phyloP scores from a whole-genome alignment of 2,113 vertebrate species.

The Mustela nigripes region DNA sequence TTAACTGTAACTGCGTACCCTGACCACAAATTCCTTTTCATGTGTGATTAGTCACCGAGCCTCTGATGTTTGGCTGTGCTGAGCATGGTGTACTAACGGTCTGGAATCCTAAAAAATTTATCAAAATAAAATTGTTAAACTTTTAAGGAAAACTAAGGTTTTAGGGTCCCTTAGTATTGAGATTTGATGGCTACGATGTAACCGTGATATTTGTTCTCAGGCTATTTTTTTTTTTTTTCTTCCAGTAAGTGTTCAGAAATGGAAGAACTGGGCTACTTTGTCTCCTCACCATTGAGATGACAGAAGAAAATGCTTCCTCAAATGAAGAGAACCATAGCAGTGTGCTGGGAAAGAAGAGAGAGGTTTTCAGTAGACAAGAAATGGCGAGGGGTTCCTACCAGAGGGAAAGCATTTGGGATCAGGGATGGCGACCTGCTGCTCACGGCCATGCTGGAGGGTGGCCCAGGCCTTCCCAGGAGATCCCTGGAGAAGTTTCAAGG shows the following conservation, averaged over 20 bases:
- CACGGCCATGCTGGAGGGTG: rapidly evolving
- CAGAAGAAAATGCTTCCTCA: not conserved
- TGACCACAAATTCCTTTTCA: not conserved
- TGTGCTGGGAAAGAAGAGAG: not conserved
- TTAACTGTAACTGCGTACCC: no score
- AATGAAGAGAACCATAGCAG: not conserved
- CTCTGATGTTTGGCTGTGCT: rapidly evolving
- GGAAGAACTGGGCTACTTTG: not conserved
- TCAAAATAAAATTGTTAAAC: not conserved
- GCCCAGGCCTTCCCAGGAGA: no score
- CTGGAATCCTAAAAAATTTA: not conserved
- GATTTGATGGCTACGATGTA: not conserved
- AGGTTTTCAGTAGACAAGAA: not conserved
- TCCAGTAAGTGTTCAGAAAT: not conserved
- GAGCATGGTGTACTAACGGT: no score
- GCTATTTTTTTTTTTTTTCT: not conserved
- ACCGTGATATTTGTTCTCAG: not conserved
- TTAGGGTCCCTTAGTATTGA: not conserved
- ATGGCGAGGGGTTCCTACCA: not conserved
- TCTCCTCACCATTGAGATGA: not conserved
- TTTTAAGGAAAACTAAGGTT: not conserved
- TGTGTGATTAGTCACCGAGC: not conserved
- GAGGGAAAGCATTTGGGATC: not conserved
- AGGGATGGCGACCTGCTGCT: not conserved
- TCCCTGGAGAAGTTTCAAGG: not conserved